These are phyloP conservation scores for Glyptemys insculpta DNA, from an alignment of 2,797 vertebrate species.

Conservation along the genomic window DNA sequence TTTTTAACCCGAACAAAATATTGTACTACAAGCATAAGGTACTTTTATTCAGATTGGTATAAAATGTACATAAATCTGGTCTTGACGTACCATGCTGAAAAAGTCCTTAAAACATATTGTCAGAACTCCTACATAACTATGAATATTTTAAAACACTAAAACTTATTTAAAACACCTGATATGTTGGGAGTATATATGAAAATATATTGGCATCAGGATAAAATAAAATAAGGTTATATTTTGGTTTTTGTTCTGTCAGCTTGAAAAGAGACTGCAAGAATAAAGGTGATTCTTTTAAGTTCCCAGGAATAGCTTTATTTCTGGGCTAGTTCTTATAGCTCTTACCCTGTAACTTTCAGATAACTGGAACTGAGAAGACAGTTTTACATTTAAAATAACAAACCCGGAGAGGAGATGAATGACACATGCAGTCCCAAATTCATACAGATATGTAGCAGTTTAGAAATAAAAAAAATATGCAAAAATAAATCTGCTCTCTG, in stretches of 20 bases:
- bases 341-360: constrained; percentile 22
- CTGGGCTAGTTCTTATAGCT: not conserved
- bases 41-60: not conserved
- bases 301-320: constrained; percentile 3
- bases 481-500: constrained; percentile 1
- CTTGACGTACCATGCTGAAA: not conserved
- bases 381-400: constrained; percentile 40
- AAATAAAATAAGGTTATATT: constrained; percentile 46
- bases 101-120: not conserved
- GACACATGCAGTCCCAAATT: not conserved
- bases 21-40: not conserved
- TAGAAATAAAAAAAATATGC: not conserved
- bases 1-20: not conserved
- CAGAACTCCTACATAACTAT: not conserved
- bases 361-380: constrained; percentile 14
- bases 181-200: constrained; percentile 47
- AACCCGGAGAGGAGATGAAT: not conserved
- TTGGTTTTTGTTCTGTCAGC: not conserved
- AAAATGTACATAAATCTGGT: not conserved
- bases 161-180: constrained; percentile 36
- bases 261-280: constrained; percentile 25
- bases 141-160: not conserved
- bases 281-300: constrained; percentile 36
- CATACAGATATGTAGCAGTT: not conserved
- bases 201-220: constrained; percentile 55